Percentiles rank a stretch among this genome's conserved stretches.
phyloP scores from a whole-genome alignment of 1,140 invertebrate genomes.

The Stegodyphus mimosarum region DNA sequence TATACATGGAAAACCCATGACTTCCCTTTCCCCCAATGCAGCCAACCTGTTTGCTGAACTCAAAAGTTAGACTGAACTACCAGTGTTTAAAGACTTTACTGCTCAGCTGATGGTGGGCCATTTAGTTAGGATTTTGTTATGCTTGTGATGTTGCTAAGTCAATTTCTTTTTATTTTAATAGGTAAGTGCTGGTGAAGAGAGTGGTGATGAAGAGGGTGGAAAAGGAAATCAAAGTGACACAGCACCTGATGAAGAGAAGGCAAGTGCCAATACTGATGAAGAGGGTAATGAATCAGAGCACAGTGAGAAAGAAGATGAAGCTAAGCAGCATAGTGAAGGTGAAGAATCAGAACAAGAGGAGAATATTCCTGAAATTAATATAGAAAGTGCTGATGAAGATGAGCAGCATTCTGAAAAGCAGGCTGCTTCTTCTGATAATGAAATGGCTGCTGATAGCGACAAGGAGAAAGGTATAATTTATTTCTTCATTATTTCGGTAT shows the following conservation, averaged over 20 bases:
- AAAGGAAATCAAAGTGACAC: constrained; percentile 28
- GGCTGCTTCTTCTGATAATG: constrained; percentile 73
- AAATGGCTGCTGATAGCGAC: constrained; percentile 63
- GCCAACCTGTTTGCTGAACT: no score
- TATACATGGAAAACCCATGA: no score
- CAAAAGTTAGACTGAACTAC: no score
- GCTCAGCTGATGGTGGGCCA: no score
- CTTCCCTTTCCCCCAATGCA: no score
- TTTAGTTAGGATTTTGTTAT: no score
- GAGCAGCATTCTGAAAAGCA: constrained; percentile 38
- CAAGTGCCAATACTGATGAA: constrained; percentile 63
- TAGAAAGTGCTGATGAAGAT: constrained; percentile 50
- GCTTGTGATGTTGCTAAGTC: no score
- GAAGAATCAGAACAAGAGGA: constrained; percentile 43
- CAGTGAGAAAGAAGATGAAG: constrained; percentile 40
- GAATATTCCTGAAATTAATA: constrained; percentile 55
- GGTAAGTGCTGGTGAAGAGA: no score
- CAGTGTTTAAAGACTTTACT: no score
- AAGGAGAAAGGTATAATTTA: constrained; percentile 12
- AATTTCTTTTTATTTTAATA: no score
- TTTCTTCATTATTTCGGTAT: background rate
- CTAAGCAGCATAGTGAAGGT: constrained; percentile 22
- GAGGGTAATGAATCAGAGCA: constrained; percentile 62
- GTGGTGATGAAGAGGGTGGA: no score
- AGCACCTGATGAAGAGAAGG: constrained; percentile 61